A percentile compares a stretch with the other conserved stretches of the same genome.
phyloP scores from a whole-genome alignment of 1,140 invertebrate species.

The Dreissena rostriformis region DNA sequence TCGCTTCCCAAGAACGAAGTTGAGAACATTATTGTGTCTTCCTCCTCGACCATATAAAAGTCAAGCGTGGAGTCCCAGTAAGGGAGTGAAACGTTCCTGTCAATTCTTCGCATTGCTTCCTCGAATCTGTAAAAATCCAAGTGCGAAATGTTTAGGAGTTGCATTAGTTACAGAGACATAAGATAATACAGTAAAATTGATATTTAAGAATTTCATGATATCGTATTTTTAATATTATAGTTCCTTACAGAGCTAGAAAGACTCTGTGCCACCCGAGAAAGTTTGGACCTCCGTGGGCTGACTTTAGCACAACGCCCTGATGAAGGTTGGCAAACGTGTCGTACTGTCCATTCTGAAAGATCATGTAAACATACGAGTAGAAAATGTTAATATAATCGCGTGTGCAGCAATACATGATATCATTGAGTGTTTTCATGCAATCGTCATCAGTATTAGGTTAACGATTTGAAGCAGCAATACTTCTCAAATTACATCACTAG shows the following conservation, averaged over 20 bases:
- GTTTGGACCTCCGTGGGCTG: constrained; percentile 46
- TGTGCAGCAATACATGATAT: too few relatives aligned
- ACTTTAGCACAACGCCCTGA: constrained; percentile 1
- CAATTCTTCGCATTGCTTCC: constrained; percentile 59
- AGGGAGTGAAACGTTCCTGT: constrained; percentile 71
- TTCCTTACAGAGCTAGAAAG: constrained; percentile 38
- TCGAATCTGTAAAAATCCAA: constrained; percentile 56
- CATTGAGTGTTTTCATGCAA: too few relatives aligned
- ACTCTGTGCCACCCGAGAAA: constrained; percentile 53
- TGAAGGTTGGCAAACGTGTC: constrained; percentile 50
- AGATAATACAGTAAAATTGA: too few relatives aligned
- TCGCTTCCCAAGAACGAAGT: constrained; percentile 77
- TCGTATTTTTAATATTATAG: neutral
- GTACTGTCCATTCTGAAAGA: constrained; percentile 45
- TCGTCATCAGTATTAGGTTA: too few relatives aligned
- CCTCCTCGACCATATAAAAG: constrained; percentile 69
- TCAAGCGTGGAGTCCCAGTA: constrained; percentile 81
- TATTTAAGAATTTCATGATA: too few relatives aligned
- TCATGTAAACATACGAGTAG: neutral
- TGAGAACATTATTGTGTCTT: constrained; percentile 77
- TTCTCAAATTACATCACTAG: too few relatives aligned
- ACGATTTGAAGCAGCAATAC: too few relatives aligned
- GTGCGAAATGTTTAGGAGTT: neutral
- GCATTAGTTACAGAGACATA: too few relatives aligned
- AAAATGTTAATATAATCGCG: too few relatives aligned